A percentile compares a stretch with the other conserved stretches of the same genome.
These are phyloP conservation scores for Odontocolon sp. DNA, from an alignment of 2,888 invertebrate species.

Conservation along the genomic window DNA sequence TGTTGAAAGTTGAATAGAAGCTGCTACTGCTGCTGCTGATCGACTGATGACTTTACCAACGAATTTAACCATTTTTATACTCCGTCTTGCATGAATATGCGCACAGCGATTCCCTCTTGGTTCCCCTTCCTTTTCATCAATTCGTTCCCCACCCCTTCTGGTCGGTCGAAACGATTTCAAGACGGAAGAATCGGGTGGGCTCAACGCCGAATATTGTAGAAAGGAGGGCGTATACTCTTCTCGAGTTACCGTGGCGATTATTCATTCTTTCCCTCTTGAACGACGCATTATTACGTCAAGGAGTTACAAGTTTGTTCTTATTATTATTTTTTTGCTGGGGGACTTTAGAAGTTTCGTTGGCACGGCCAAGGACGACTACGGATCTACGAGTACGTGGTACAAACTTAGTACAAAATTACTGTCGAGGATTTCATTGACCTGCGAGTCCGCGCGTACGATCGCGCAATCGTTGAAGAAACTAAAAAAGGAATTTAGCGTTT, in stretches of 20 bases:
- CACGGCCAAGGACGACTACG: constrained; percentile 56
- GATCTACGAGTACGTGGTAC: constrained; percentile 14
- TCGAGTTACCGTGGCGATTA: constrained; percentile 5
- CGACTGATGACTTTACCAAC: constrained; percentile 63
- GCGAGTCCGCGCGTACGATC: constrained; percentile 33
- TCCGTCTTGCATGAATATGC: constrained; percentile 30
- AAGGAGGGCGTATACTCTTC: constrained; percentile 51
- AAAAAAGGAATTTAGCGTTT: constrained; percentile 7
- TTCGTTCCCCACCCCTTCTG: constrained; percentile 1
- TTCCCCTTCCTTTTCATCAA: constrained; percentile 46
- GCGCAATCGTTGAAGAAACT: constrained; percentile 40
- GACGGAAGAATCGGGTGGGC: constrained; percentile 41
- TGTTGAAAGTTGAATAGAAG: constrained; percentile 6
- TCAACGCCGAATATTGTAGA: constrained; percentile 47
- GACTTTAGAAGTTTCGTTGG: constrained; percentile 37
- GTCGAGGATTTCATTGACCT: constrained; percentile 36
- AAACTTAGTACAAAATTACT: neutral
- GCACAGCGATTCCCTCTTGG: neutral
- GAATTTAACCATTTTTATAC: constrained; percentile 67
- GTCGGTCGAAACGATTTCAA: constrained; percentile 10
- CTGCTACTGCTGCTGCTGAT: constrained; percentile 52
- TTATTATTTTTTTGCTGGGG: neutral
- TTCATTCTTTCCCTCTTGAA: neutral
- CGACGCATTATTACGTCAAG: too few relatives aligned
- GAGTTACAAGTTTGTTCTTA: neutral